phyloP scores from a whole-genome alignment of 2,888 invertebrate species.

The Arge pagana region DNA sequence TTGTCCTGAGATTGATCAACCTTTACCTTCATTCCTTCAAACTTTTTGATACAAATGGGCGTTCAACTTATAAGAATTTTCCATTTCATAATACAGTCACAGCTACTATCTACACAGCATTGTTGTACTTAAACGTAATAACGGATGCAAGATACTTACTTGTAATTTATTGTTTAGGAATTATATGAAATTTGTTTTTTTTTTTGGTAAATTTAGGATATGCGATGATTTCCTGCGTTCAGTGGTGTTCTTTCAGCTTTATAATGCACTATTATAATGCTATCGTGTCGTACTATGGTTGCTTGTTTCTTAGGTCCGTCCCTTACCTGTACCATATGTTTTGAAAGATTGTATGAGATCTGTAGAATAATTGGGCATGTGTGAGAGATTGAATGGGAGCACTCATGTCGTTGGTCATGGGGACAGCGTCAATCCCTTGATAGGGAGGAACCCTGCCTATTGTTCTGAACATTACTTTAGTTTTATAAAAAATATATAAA shows the following conservation, averaged over 20 bases:
- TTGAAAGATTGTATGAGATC: background rate
- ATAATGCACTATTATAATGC: background rate
- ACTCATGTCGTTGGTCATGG: too few species aligned
- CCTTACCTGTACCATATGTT: slow-evolving; percentile 40
- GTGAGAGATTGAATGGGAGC: background rate
- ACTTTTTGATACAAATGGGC: too few species aligned
- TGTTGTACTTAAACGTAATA: slow-evolving; percentile 5
- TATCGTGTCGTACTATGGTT: slow-evolving; percentile 40
- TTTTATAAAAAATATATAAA: slow-evolving; percentile 47
- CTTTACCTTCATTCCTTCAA: too few species aligned
- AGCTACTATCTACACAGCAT: too few species aligned
- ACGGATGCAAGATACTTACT: background rate
- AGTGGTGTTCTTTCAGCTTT: background rate
- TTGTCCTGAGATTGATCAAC: background rate
- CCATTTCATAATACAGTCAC: too few species aligned
- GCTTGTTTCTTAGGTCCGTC: slow-evolving; percentile 53
- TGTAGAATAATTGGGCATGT: slow-evolving; percentile 3
- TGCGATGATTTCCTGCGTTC: background rate
- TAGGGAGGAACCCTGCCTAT: slow-evolving; percentile 48
- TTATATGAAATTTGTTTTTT: background rate
- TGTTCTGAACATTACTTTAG: slow-evolving; percentile 50
- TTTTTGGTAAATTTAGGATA: too few species aligned
- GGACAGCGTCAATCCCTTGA: slow-evolving; percentile 38
- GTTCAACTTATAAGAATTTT: too few species aligned
- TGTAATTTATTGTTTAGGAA: background rate